Evolutionary conservation across 1,140 invertebrate species (phyloP).

Genomic region (Odontomachus brunneus): DNA sequence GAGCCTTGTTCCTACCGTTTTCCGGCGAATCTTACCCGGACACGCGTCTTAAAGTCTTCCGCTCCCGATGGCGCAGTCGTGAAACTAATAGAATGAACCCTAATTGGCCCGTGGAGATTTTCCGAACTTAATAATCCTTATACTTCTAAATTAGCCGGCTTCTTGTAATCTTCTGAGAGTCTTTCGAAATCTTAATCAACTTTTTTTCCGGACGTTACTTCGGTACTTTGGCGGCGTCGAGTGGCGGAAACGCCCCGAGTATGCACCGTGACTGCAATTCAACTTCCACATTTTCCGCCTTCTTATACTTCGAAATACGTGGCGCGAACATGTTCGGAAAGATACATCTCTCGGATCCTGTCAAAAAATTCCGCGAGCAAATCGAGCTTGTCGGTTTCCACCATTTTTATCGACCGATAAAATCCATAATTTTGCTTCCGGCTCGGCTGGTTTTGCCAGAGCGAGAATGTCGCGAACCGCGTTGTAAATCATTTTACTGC

Average conservation of each 20-base stretch:
- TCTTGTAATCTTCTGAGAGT: too few relatives aligned
- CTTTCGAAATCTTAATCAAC: too few relatives aligned
- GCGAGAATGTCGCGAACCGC: too few relatives aligned
- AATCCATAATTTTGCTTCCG: neutral
- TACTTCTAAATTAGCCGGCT: neutral
- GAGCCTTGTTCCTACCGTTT: too few relatives aligned
- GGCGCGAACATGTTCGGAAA: neutral
- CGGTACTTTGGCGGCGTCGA: neutral
- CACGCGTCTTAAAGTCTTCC: constrained; percentile 22
- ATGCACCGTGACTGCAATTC: neutral
- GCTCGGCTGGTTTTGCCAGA: too few relatives aligned
- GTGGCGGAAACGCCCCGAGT: neutral
- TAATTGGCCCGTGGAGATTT: constrained; percentile 25
- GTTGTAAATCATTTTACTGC: neutral
- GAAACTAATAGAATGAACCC: constrained; percentile 21
- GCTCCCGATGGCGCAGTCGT: constrained; percentile 4
- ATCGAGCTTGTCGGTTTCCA: neutral
- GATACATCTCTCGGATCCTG: neutral
- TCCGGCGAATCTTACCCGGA: neutral
- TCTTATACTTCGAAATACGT: neutral
- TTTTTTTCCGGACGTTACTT: neutral
- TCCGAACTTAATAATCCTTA: neutral
- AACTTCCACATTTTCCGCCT: neutral
- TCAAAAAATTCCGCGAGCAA: neutral
- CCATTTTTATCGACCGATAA: neutral